Evolutionary conservation across 1,140 invertebrate genomes (phyloP), one percentile per base, ranked within the genome.

Genomic region (Lepidurus packardi): DNA sequence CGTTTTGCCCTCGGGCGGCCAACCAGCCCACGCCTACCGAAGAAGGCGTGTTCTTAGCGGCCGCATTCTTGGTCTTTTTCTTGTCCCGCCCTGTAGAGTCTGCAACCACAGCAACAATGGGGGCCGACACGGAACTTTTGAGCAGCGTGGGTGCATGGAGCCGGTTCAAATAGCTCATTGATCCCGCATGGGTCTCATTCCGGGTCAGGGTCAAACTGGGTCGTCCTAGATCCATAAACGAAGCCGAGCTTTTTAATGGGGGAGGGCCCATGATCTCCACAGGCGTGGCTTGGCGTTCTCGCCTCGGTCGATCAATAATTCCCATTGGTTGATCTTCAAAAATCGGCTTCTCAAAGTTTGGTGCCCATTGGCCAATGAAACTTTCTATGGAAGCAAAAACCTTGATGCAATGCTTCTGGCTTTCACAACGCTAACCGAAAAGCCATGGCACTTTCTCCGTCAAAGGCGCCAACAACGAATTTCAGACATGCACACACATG

Each of bases 121-220:
- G 34, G 34, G 4, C 2, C 34, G 34, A 34, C 34, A 34, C 34
- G 34, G 34, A 34, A 34, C 34, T 65, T 21, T 9, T 65, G 53
- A 65, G 53, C 6, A 13, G 16, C 16, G 8, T 13, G 53, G 53
- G 21, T 13, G 53, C 16, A 65, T 65, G 53, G 21, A 65, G 16
- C 53, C n/a, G 16, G 53, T 13, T 13, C 13, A 65, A 65, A 65
- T 65, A 65, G 21, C 21, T 21, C 53, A 65, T 65, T 65, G 53
- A 9, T 65, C 53, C 53, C 21, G 53, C 16, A 65, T n/a, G 16
- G 16, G 16, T 65, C 53, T 65, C 13, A 13, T 21, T 65, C 21
- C 53, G 53, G 53, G 53, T 65, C 53, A 65, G 21, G 53, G 53
- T 65, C 21, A 65, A 65, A 65, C 21, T 65, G 21, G 53, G 53